Base-by-base conservation (phyloP, 2,113 vertebrate species). In the Sylvietta virens region DNA sequence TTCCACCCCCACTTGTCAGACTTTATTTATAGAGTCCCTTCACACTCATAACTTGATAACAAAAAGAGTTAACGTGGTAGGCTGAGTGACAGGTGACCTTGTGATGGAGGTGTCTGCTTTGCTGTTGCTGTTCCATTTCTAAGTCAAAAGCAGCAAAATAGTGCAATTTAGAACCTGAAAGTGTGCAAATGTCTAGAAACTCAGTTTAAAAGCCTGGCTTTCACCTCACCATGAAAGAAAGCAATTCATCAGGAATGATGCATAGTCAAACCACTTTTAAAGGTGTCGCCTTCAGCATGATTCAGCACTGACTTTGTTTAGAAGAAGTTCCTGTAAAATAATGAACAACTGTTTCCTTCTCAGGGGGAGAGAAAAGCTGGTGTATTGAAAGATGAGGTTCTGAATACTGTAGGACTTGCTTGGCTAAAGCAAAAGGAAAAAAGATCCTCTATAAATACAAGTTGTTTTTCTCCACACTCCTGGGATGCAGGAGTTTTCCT, bases 251-350 rank as follows among this genome's bases (percentile, higher is more conserved):
- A 42, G 69, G 45, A 72, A 37, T 51, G 8, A 3, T 3, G 21
- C 3, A 3, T 51, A 84, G 50, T 51, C 58, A 45, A 67, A 48
- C 33, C 48, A 6, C 28, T 82, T 62, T 31, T 4, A 21, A 21
- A 79, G 35, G 31, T 35, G 45, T 58, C 0, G 0, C 2, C 1
- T 79, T 67, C 20, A 10, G 33, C 7, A 5, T 50, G 70, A 79
- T 81, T 82, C 67, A 73, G 24, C 44, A 13, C 42, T 33, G 48
- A 2, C 19, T 67, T 76, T 7, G 11, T 22, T 37, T 13, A 50
- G 47, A 30, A 61, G 37, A 16, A 50, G 27, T 50, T 45, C 8
- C 15, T 40, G 14, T 31, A 47, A 91, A 92, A 78, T n/a, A 47
- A 15, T 45, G 48, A 91, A 26, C 1, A 31, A 14, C 17, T 26